Percentiles rank a stretch among this genome's conserved stretches.
These are phyloP conservation scores for Argya squamiceps DNA, from an alignment of 2,797 vertebrate species.

Conservation along the genomic window DNA sequence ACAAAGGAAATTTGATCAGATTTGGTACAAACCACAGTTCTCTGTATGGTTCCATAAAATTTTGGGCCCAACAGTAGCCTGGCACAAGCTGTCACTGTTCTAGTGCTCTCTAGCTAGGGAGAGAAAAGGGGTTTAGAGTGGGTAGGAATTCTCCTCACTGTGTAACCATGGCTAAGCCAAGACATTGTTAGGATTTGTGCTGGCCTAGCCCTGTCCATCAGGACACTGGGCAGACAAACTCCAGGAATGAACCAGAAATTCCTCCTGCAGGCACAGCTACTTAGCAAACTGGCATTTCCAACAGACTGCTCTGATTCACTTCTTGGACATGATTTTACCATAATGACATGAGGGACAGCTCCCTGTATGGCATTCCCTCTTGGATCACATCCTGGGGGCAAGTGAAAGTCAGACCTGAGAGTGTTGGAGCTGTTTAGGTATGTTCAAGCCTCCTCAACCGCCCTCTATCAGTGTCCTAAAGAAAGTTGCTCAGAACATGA, in stretches of 20 bases:
- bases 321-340: neutral
- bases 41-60: neutral
- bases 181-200: neutral
- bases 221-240: neutral
- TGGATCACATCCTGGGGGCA: neutral
- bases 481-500: neutral
- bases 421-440: neutral
- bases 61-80: neutral
- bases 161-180: neutral
- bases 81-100: neutral
- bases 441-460: neutral
- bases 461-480: neutral
- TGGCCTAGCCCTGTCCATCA: neutral
- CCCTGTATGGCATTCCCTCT: neutral
- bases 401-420: neutral
- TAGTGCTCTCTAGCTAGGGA: neutral
- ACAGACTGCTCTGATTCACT: neutral
- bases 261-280: neutral
- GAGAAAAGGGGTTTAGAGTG: neutral
- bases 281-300: neutral
- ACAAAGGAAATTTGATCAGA: neutral
- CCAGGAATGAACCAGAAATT: neutral
- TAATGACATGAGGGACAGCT: neutral
- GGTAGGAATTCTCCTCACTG: neutral
- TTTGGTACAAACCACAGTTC: neutral